Percentiles rank a stretch among this genome's conserved stretches.
Conservation (phyloP, 2,797 vertebrate genomes). For the Furcifer pardalis region DNA sequence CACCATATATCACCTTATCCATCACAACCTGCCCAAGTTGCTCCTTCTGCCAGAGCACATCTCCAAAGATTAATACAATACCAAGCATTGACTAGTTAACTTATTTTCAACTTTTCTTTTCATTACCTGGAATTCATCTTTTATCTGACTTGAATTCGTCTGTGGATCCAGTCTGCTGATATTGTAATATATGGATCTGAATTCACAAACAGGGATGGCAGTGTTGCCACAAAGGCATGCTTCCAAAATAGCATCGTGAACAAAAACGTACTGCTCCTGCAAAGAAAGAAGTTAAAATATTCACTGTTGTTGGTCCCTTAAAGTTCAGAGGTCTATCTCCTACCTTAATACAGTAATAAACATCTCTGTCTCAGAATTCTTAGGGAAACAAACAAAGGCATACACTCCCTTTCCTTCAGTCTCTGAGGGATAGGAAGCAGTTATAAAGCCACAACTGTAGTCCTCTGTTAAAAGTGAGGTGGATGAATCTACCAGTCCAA, state of each 20-base stretch:
- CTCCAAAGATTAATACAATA: too few species aligned
- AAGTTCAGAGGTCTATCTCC: background rate
- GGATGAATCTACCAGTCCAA: background rate
- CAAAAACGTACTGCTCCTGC: slow-evolving; percentile 97
- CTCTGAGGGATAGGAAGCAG: background rate
- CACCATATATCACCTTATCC: too few species aligned
- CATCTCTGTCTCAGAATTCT: background rate
- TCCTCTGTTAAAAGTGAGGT: background rate
- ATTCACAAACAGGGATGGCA: slow-evolving; percentile 96
- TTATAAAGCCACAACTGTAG: background rate
- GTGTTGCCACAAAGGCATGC: slow-evolving; percentile 97
- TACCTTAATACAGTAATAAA: slow-evolving; percentile 15
- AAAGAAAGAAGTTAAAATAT: slow-evolving; percentile 18
- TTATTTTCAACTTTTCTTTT: background rate
- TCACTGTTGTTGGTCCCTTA: background rate
- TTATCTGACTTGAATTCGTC: slow-evolving; percentile 98
- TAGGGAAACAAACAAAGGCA: background rate
- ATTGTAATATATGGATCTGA: slow-evolving; percentile 95
- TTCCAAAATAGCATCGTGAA: slow-evolving; percentile 97
- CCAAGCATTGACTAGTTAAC: too few species aligned
- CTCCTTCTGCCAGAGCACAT: too few species aligned
- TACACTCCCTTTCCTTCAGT: background rate
- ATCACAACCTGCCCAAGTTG: too few species aligned
- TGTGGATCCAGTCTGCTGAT: slow-evolving; percentile 96
- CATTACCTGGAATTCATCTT: slow-evolving; percentile 97